A percentile compares a stretch with the other conserved stretches of the same genome.
phyloP scores from a whole-genome alignment of 2,888 invertebrate species.

The Drosophila nigricruria region DNA sequence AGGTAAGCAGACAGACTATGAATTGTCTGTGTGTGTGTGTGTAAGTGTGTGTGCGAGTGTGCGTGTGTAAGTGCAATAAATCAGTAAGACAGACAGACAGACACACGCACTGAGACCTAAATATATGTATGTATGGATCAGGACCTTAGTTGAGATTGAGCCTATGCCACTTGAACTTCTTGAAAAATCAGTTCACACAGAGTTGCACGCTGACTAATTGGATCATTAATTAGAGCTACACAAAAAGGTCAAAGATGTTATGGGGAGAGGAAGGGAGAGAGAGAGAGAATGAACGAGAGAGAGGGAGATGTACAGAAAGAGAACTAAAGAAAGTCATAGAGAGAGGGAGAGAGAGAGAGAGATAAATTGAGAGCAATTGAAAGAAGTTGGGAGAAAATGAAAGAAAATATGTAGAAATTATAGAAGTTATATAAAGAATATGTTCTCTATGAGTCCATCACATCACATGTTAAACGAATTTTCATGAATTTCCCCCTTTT shows the following conservation, averaged over 20 bases:
- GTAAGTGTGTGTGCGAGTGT: slow-evolving; percentile 4
- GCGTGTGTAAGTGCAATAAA: slow-evolving; percentile 30
- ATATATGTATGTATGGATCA: not conserved
- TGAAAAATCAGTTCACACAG: slow-evolving; percentile 55
- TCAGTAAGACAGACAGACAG: slow-evolving; percentile 15
- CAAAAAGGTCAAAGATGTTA: slow-evolving; percentile 20
- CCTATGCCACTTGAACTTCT: slow-evolving; percentile 17
- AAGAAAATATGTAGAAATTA: not conserved
- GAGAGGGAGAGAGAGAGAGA: not conserved
- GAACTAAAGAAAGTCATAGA: not conserved
- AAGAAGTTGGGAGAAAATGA: not conserved
- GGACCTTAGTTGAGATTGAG: slow-evolving; percentile 30
- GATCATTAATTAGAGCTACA: slow-evolving; percentile 38
- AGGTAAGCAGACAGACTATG: slow-evolving; percentile 84
- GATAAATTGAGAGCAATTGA: not conserved
- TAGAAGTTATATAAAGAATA: not conserved
- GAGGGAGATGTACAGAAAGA: not conserved
- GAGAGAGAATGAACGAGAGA: not conserved
- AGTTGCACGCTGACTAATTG: slow-evolving; percentile 20
- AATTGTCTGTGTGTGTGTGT: not conserved
- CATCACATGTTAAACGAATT: not conserved
- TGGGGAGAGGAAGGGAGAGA: too few relatives aligned
- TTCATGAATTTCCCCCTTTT: not conserved
- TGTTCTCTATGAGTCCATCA: too few relatives aligned
- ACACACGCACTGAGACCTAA: slow-evolving; percentile 5